phyloP scores from a whole-genome alignment of 2,113 vertebrate genomes.

The Ursus arctos region DNA sequence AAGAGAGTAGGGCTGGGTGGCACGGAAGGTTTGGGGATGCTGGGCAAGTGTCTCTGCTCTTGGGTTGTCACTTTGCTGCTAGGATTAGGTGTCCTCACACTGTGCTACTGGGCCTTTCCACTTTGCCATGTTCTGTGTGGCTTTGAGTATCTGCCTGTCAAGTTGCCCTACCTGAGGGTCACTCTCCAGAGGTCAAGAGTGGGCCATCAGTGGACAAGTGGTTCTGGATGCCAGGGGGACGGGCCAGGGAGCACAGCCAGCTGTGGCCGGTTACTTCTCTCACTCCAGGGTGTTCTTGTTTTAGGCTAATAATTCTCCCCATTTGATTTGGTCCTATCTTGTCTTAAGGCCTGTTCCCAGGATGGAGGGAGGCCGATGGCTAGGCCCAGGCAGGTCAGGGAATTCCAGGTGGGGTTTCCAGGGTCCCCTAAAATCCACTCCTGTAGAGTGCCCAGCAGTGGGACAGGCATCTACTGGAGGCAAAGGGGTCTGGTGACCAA shows the following conservation, averaged over 20 bases:
- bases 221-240: not conserved
- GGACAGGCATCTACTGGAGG: not conserved
- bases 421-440: not conserved
- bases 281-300: not conserved
- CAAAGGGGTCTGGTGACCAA: not conserved
- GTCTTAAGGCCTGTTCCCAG: not conserved
- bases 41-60: not conserved
- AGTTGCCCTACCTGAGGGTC: not conserved
- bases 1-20: not conserved
- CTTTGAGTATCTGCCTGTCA: not conserved
- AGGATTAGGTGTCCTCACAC: not conserved
- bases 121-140: not conserved
- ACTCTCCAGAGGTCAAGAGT: not conserved
- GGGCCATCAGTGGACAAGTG: not conserved
- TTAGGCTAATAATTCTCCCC: not conserved
- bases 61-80: not conserved
- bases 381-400: not conserved
- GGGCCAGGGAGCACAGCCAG: not conserved
- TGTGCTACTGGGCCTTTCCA: not conserved
- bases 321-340: not conserved
- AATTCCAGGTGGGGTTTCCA: not conserved
- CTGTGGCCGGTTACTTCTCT: not conserved
- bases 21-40: not conserved
- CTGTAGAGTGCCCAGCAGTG: accelerated
- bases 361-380: not conserved